phyloP scores from a whole-genome alignment of 2,113 vertebrate genomes.

The Tragelaphus strepsiceros region DNA sequence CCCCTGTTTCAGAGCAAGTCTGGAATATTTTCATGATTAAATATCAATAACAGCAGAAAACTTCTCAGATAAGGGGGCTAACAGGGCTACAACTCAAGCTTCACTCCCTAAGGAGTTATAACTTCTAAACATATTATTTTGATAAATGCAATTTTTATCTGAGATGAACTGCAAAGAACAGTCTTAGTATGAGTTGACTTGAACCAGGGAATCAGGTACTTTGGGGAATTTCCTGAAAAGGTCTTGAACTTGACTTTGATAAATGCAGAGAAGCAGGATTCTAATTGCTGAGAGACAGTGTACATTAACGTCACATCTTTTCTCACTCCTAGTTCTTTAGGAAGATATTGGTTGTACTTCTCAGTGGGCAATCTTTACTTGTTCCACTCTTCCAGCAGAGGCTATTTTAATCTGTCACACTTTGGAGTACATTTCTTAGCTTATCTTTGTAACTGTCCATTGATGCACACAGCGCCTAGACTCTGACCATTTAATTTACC shows the following conservation, averaged over 20 bases:
- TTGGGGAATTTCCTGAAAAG: not conserved
- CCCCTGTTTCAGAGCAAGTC: not conserved
- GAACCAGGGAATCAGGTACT: not conserved
- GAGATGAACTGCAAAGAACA: not conserved
- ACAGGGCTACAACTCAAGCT: not conserved
- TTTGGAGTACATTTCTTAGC: not conserved
- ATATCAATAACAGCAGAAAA: not conserved
- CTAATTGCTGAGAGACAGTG: not conserved
- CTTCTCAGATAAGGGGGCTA: not conserved
- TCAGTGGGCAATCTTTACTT: not conserved
- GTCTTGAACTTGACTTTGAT: not conserved
- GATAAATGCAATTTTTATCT: not conserved
- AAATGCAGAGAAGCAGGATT: not conserved
- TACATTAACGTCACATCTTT: not conserved
- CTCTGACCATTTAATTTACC: not conserved
- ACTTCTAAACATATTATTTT: not conserved
- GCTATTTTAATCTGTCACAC: not conserved
- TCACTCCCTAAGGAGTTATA: not conserved
- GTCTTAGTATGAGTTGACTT: not conserved
- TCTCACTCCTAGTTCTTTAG: not conserved
- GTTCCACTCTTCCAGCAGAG: not conserved
- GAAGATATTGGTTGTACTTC: not conserved
- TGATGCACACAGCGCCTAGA: not conserved
- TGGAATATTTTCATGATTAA: not conserved
- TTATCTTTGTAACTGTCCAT: not conserved